phyloP scores from a whole-genome alignment of 1,140 invertebrate species.

The Pogonomyrmex barbatus region DNA sequence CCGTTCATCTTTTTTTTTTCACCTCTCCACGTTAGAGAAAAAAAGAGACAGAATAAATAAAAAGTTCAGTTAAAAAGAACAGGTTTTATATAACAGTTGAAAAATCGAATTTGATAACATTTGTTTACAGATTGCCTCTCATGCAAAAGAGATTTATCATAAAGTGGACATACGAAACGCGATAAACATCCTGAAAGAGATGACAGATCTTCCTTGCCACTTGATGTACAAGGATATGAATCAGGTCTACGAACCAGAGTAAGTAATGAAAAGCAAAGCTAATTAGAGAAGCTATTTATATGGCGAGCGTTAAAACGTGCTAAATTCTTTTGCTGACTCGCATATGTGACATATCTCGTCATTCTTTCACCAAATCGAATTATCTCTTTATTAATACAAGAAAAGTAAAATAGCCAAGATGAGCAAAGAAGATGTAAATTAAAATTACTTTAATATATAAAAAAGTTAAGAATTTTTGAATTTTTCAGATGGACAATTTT shows the following conservation, averaged over 20 bases:
- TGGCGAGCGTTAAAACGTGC: not conserved
- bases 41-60: too few relatives aligned
- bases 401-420: too few relatives aligned
- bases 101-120: conserved; percentile 12
- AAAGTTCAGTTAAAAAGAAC: too few relatives aligned
- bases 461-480: too few relatives aligned
- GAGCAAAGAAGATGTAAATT: too few relatives aligned
- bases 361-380: not conserved
- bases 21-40: too few relatives aligned
- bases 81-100: not conserved
- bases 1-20: too few relatives aligned
- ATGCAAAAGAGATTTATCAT: conserved; percentile 36
- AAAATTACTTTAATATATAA: too few relatives aligned
- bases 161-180: conserved; percentile 76
- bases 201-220: conserved; percentile 84
- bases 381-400: not conserved
- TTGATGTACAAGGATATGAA: conserved; percentile 56
- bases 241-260: conserved; percentile 54
- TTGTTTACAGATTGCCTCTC: conserved; percentile 63
- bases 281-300: not conserved
- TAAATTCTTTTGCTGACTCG: not conserved
- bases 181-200: conserved; percentile 80
- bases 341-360: not conserved
- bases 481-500: too few relatives aligned
- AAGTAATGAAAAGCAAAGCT: conserved; percentile 29